Evolutionary conservation across 2,888 invertebrate species (phyloP), one percentile per base, ranked within the genome.

Genomic region (Scaeva pyrastri): DNA sequence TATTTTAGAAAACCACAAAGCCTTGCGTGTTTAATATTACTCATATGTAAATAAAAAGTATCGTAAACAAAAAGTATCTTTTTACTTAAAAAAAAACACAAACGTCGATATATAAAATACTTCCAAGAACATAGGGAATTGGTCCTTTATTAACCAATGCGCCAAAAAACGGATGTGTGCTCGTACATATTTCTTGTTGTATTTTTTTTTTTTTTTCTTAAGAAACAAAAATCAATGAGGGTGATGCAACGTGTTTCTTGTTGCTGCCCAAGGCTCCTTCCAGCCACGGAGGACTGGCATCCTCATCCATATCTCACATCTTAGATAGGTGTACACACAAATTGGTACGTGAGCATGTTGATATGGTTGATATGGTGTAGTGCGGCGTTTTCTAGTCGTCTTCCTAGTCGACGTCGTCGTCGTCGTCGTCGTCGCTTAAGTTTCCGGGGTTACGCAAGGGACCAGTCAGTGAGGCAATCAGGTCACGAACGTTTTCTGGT

Each of bases 321-420:
- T 10, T 21, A 26, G 45, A 48, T 19, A 48, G 45, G 31, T 71
- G 64, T 75, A 75, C 72, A 80, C 58, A 80, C 52, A 84, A 80
- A 80, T 71, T 84, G 50, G 80, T 80, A 80, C 80, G 75, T 80
- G 84, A 84, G 75, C 45, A 80, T 84, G 80, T 80, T 72, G 50
- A 75, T 52, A 80, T 80, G 52, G 80, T 80, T 72, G 50, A 75
- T 52, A 80, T 80, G 52, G 36, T 73, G 66, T 71, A 41, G 64
- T 80, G 80, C 80, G 75, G 80, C 80, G 55, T 72, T 84, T 80
- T 80, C 66, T 23, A 58, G 80, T 58, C 80, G 64, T 60, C 48
- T n/a, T n/a, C n/a, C n/a, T 31, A 31, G 19, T 48, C 48, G 48
- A 19, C 16, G n/a, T 45, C 14, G 45, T 45, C 48, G 43, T n/a